Evolutionary conservation across 1,140 invertebrate species (phyloP).

Genomic region (Asobara japonica): DNA sequence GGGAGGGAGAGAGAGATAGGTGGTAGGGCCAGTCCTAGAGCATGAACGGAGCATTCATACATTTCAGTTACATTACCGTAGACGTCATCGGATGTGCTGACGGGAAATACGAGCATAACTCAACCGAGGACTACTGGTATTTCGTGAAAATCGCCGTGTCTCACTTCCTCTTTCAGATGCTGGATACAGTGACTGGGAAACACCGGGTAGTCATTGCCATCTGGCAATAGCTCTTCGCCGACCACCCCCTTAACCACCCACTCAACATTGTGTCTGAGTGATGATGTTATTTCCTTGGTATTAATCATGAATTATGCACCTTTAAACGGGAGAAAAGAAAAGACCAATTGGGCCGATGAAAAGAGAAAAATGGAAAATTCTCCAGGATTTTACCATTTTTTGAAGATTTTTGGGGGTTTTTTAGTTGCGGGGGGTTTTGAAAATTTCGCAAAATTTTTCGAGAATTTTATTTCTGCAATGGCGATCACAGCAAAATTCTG

Average conservation of each 20-base stretch:
- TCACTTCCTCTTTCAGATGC: constrained; percentile 19
- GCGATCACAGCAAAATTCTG: no score
- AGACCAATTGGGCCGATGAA: no score
- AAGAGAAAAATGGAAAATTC: no score
- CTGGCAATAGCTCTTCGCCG: constrained; percentile 23
- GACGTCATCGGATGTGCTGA: constrained; percentile 64
- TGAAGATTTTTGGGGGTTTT: no score
- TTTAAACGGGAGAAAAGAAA: no score
- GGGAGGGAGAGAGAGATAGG: not conserved
- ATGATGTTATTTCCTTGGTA: constrained; percentile 32
- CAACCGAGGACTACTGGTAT: constrained; percentile 56
- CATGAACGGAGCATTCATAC: constrained; percentile 59
- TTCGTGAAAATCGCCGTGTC: constrained; percentile 50
- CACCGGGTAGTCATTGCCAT: constrained; percentile 25
- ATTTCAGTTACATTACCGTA: constrained; percentile 64
- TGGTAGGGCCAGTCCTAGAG: no score
- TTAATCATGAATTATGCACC: not conserved
- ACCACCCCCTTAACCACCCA: not conserved
- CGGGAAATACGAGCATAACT: constrained; percentile 65
- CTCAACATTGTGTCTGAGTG: constrained; percentile 28
- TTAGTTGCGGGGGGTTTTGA: no score
- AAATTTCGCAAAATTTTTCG: no score
- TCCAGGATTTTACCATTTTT: no score
- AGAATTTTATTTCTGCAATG: no score
- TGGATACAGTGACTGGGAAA: constrained; percentile 9